Conservation (phyloP, 2,797 vertebrate species). For the Myotis pilosus region DNA sequence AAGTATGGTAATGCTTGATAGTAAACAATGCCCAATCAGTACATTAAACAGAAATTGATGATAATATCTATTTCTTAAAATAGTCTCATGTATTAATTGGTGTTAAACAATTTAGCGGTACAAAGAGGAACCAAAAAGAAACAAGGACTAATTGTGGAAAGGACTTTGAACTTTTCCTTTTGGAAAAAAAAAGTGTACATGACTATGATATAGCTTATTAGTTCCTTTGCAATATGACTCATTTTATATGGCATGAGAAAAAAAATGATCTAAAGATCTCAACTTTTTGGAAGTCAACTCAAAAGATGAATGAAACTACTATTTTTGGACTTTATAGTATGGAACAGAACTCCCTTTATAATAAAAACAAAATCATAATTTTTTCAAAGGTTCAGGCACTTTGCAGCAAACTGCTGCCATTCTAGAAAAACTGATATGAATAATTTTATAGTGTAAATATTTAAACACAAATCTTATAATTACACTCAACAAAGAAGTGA, state of each 20-base stretch:
- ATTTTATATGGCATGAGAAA: background rate
- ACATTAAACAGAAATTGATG: background rate
- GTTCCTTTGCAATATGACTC: background rate
- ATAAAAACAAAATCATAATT: constrained; percentile 22
- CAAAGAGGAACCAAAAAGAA: constrained; percentile 31
- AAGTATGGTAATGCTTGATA: constrained; percentile 31
- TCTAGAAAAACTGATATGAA: constrained; percentile 2
- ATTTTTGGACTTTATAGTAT: background rate
- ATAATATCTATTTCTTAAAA: constrained; percentile 17
- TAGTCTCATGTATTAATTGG: background rate
- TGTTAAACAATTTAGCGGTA: constrained; percentile 24
- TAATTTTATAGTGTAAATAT: background rate
- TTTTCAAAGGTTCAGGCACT: constrained; percentile 32
- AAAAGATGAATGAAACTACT: constrained; percentile 2
- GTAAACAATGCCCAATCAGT: constrained; percentile 11
- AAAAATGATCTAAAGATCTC: background rate
- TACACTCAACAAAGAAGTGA: constrained; percentile 10
- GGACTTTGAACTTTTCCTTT: background rate
- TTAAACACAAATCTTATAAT: background rate
- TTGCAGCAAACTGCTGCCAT: background rate
- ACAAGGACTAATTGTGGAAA: background rate
- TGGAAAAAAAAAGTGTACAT: background rate
- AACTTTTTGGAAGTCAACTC: constrained; percentile 24
- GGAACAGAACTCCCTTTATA: background rate
- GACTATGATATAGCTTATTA: background rate